Percentiles rank a stretch among this genome's conserved stretches.
Conservation (phyloP, 2,113 vertebrate genomes). For the Tretioscincus oriximinensis region DNA sequence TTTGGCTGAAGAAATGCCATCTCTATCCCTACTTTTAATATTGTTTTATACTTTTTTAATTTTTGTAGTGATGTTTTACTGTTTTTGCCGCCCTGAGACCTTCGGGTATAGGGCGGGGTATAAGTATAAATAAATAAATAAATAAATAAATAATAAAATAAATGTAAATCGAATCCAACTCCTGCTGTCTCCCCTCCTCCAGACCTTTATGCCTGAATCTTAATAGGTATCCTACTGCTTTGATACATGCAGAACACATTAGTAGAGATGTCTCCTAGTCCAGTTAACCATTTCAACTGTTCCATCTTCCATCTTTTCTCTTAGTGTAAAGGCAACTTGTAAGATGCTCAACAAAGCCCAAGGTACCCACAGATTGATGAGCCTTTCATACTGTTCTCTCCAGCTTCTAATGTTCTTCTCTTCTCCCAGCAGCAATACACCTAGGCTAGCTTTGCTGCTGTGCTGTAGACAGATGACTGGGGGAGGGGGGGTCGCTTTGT, state of each 20-base stretch:
- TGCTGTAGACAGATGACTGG: constrained; percentile 67
- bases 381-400: constrained; percentile 70
- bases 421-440: constrained; percentile 4
- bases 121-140: no score
- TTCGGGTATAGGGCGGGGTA: no score
- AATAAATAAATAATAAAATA: no score
- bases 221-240: constrained; percentile 79
- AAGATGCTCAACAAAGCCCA: constrained; percentile 63
- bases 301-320: constrained; percentile 61
- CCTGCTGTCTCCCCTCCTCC: constrained; percentile 49
- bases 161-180: constrained; percentile 70
- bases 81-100: no score
- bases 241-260: constrained; percentile 77
- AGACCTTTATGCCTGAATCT: constrained; percentile 70
- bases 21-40: no score
- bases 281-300: constrained; percentile 58
- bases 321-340: constrained; percentile 52
- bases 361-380: constrained; percentile 75
- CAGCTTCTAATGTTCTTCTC: constrained; percentile 52
- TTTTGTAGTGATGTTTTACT: no score
- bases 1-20: no score
- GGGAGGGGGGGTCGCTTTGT: constrained; percentile 48
- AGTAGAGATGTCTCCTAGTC: constrained; percentile 67
- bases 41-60: no score
- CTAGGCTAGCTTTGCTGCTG: constrained; percentile 16